Evolutionary conservation across 2,797 vertebrate genomes (phyloP), one percentile per base, ranked within the genome.

Genomic region (Myoxocephalus aenaeus): DNA sequence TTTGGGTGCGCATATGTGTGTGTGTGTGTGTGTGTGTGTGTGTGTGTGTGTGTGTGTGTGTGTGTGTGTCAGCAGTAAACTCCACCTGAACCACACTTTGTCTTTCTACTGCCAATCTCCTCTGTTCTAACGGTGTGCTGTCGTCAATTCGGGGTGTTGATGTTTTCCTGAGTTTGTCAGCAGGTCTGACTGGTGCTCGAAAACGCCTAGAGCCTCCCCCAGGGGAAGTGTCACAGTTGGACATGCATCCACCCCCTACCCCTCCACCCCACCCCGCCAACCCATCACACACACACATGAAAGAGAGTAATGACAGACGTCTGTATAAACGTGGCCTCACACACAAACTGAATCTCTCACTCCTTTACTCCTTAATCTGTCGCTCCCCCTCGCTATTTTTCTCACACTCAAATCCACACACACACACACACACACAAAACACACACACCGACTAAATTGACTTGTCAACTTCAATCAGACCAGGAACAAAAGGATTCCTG

Each of bases 401-500:
- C 76, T 76, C 84, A 81, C 69, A 77, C 40, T 34, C 64, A 69
- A 54, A 71, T 67, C 66, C 81, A 84, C 77, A 77, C 67, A 36
- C 56, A 72, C 22, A 42, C 46, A 79, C 78, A 87, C 84, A 81
- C 56, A 77, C 62, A 85, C 75, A 32, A 90, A 67, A 78, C 51
- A 81, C 82, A 83, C 77, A 77, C 68, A 68, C 75, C 58, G 84
- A 87, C 90, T 92, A 93, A 95, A 95, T 94, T 92, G 92, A 95
- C 91, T 92, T 94, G 94, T 94, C 93, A 92, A 90, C 92, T 94
- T 93, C 93, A 92, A 93, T 94, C 90, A 93, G 88, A 89, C 44
- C 65, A 85, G 84, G 91, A 94, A 94, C 91, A 94, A 93, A 94
- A 92, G 90, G 86, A 89, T 92, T 90, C 86, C 92, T 92, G 91